phyloP scores from a whole-genome alignment of 2,113 vertebrate genomes.

The Campylomormyrus tamandua region DNA sequence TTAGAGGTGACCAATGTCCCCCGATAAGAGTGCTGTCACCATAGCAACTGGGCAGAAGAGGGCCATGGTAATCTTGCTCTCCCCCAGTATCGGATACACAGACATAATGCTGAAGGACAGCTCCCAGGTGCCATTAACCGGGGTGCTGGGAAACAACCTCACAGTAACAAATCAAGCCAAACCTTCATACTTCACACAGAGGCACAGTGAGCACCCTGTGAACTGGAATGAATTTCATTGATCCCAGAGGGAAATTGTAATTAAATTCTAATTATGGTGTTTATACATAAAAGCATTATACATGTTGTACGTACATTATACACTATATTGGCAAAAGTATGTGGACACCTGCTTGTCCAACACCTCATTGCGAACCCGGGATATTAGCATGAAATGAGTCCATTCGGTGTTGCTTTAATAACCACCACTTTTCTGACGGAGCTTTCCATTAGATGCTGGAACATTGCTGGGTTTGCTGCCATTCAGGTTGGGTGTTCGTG shows the following conservation, averaged over 20 bases:
- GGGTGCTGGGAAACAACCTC: background rate
- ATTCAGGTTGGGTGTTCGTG: too few relatives aligned
- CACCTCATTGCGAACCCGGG: too few relatives aligned
- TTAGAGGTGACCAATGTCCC: background rate
- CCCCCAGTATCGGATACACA: background rate
- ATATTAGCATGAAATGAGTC: too few relatives aligned
- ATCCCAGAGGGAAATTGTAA: background rate
- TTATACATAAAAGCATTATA: background rate
- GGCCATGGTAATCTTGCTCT: background rate
- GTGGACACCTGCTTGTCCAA: too few relatives aligned
- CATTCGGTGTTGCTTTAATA: too few relatives aligned
- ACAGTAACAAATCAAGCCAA: slow-evolving; percentile 7
- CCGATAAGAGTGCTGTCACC: background rate
- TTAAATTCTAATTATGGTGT: background rate
- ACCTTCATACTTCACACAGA: background rate
- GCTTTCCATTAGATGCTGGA: too few relatives aligned
- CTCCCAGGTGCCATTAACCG: background rate
- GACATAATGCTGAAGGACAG: background rate
- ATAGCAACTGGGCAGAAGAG: background rate
- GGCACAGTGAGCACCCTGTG: background rate
- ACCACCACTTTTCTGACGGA: too few relatives aligned
- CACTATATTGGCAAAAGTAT: background rate
- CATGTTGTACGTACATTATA: background rate
- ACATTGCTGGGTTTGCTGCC: too few relatives aligned
- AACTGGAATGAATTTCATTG: background rate